Evolutionary conservation across 2,113 vertebrate genomes (phyloP).

Genomic region (Vulpes ferrilata): DNA sequence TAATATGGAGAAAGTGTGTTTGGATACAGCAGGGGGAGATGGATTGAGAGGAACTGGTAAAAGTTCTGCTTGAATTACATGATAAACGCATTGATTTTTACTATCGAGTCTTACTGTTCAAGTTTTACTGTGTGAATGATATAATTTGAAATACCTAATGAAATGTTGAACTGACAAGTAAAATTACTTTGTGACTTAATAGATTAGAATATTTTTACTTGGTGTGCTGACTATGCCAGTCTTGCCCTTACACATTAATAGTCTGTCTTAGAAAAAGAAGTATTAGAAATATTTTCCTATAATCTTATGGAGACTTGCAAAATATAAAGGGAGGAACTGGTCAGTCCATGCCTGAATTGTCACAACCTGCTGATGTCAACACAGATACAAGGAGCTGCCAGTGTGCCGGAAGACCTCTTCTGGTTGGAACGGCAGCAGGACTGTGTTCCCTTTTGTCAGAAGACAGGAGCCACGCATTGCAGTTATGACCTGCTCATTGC

Average conservation of each 20-base stretch:
- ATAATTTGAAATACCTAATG: not conserved
- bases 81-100: not conserved
- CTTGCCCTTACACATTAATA: not conserved
- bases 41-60: rapidly evolving
- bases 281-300: not conserved
- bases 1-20: rapidly evolving
- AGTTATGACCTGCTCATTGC: rapidly evolving
- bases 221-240: rapidly evolving
- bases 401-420: rapidly evolving
- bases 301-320: no score
- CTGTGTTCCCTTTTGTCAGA: rapidly evolving
- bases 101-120: not conserved
- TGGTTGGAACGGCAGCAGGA: rapidly evolving
- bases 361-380: rapidly evolving
- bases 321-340: not conserved
- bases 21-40: not conserved
- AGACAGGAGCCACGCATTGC: no score
- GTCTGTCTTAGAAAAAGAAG: not conserved
- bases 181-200: not conserved
- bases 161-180: not conserved
- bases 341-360: rapidly evolving
- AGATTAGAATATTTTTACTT: not conserved
- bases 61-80: rapidly evolving
- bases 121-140: no score
- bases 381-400: rapidly evolving